Conservation (phyloP, 1,140 invertebrate species). For the Hydropsyche tenuis region DNA sequence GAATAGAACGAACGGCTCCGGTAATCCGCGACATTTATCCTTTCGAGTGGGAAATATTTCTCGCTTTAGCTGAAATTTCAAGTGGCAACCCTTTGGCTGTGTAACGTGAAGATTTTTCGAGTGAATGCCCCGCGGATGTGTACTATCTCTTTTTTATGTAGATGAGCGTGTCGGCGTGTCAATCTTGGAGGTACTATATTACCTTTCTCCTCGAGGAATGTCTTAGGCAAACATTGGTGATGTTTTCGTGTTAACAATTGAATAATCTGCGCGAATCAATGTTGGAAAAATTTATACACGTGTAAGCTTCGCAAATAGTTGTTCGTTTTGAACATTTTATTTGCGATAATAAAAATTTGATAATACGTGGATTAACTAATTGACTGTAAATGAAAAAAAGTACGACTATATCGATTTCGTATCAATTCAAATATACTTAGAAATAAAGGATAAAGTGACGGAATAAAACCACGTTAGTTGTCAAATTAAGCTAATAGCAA, state of each 20-base stretch:
- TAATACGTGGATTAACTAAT: background rate
- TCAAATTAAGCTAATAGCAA: slow-evolving; percentile 15
- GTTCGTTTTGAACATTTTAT: background rate
- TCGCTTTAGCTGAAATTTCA: slow-evolving; percentile 19
- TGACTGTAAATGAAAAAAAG: background rate
- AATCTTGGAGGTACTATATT: background rate
- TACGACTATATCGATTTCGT: background rate
- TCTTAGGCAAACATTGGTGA: too few relatives aligned
- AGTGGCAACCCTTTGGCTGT: slow-evolving; percentile 1
- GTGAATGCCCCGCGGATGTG: background rate
- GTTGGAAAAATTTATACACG: too few relatives aligned
- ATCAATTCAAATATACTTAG: background rate
- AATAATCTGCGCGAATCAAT: too few relatives aligned
- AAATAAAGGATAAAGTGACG: slow-evolving; percentile 5
- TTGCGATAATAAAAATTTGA: background rate
- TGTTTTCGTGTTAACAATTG: too few relatives aligned
- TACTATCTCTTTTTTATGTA: background rate
- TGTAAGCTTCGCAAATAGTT: too few relatives aligned
- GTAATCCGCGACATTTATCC: slow-evolving; percentile 16
- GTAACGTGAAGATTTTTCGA: slow-evolving; percentile 22
- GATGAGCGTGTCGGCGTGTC: slow-evolving; percentile 1
- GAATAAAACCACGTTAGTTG: background rate
- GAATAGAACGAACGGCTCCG: background rate
- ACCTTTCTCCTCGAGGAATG: too few relatives aligned
- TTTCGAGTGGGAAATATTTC: slow-evolving; percentile 13